A percentile compares a stretch with the other conserved stretches of the same genome.
These are phyloP conservation scores for Neocrepidodera transversa DNA, from an alignment of 2,888 invertebrate genomes.

Conservation along the genomic window DNA sequence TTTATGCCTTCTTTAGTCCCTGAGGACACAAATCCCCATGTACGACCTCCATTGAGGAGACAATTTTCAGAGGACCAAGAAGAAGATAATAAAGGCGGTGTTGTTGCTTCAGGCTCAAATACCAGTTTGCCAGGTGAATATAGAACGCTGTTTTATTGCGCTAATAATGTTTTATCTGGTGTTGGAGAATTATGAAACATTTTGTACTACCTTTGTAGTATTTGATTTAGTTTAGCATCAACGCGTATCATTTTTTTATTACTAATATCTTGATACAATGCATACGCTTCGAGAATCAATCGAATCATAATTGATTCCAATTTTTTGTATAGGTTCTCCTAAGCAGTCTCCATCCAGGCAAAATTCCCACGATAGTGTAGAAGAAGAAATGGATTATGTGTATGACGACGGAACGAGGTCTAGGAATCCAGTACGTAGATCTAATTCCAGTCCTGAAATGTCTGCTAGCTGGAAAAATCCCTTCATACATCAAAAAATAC, in stretches of 20 bases:
- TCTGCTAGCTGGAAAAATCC: slow-evolving; percentile 84
- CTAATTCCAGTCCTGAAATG: slow-evolving; percentile 94
- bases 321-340: slow-evolving; percentile 40
- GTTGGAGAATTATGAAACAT: too few relatives aligned
- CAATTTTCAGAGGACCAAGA: slow-evolving; percentile 42
- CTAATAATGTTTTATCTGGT: too few relatives aligned
- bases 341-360: slow-evolving; percentile 62
- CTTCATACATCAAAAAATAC: slow-evolving; percentile 64
- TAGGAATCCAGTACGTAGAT: slow-evolving; percentile 84
- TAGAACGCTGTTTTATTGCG: too few relatives aligned
- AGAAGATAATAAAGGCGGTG: slow-evolving; percentile 27
- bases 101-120: slow-evolving; percentile 27
- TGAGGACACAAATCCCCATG: slow-evolving; percentile 32
- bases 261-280: too few relatives aligned
- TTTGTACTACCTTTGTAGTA: too few relatives aligned
- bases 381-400: slow-evolving; percentile 61
- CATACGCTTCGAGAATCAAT: too few relatives aligned
- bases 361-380: slow-evolving; percentile 64
- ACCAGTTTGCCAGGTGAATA: slow-evolving; percentile 34
- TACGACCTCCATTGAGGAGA: slow-evolving; percentile 39
- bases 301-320: too few relatives aligned
- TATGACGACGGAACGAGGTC: slow-evolving; percentile 62
- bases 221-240: too few relatives aligned
- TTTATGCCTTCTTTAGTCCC: slow-evolving; percentile 67
- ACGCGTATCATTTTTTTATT: too few relatives aligned